These are phyloP conservation scores for Brachionus plicatilis DNA, from an alignment of 1,140 invertebrate genomes.

Conservation along the genomic window DNA sequence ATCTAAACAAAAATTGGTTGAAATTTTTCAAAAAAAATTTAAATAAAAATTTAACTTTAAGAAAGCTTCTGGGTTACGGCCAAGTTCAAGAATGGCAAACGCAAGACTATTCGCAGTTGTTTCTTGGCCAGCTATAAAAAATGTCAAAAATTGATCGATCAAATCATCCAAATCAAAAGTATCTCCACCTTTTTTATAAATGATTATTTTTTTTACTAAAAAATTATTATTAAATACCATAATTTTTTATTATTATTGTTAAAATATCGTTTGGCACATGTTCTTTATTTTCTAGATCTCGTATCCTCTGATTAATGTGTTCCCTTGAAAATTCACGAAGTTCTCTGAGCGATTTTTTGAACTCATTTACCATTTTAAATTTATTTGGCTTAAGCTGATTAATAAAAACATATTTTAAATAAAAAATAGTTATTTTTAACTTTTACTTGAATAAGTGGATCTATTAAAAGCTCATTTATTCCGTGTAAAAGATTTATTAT, in stretches of 20 bases:
- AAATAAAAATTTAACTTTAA: not conserved
- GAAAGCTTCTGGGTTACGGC: not conserved
- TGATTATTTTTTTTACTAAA: not conserved
- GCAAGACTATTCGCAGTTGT: conserved; percentile 6
- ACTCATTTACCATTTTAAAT: not conserved
- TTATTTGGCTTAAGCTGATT: not conserved
- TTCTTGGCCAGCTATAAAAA: conserved; percentile 40
- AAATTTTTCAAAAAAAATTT: not conserved
- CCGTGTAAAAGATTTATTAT: not conserved
- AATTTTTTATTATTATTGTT: conserved; percentile 13
- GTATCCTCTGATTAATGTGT: conserved; percentile 13
- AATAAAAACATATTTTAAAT: not conserved
- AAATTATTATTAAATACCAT: not conserved
- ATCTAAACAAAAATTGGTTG: not conserved
- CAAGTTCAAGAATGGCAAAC: conserved; percentile 14
- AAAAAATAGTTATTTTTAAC: not conserved
- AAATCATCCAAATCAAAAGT: conserved; percentile 2
- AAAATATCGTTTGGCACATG: conserved; percentile 9
- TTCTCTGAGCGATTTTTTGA: not conserved
- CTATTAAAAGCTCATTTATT: not conserved
- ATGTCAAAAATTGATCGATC: conserved; percentile 37
- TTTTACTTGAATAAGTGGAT: not conserved
- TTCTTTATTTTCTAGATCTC: not conserved
- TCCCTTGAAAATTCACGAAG: not conserved
- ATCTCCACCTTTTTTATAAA: not conserved